Base-by-base conservation (phyloP, 2,797 vertebrate species). In the Hirundo rustica region DNA sequence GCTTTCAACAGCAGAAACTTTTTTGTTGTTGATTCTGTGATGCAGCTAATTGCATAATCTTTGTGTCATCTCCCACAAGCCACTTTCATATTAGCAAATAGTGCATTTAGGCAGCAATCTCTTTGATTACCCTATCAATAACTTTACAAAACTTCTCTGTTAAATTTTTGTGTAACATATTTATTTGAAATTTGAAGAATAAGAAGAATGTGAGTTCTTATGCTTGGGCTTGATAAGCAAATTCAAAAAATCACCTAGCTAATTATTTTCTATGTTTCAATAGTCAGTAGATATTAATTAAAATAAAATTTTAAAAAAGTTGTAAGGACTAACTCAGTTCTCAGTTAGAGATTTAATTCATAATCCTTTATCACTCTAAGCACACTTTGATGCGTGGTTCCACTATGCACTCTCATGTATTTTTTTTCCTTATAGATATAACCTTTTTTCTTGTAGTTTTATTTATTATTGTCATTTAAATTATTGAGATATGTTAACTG, bases 11-110 rank as follows among this genome's bases (percentile, higher is more conserved):
- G 16, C 4, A 74, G 14, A 32, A 17, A 1, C 13, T 30, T 23
- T 57, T 38, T 25, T 57, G 38, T 68, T 48, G 74, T 55, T 40
- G 5, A 3, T 74, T 67, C 23, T 61, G 21, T 57, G 10, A 18
- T 47, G 27, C 88, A 67, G 16, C 5, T 21, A 79, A 5, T 29
- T 42, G 30, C 8, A 10, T 17, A 48, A 76, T 23, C 34, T 29
- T 12, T 13, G 9, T 44, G 13, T 23, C 10, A 4, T 34, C 11
- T 5, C 11, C 19, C 9, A 23, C 7, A 23, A 5, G 2, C 4
- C 19, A 20, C 11, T 58, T 65, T 22, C 23, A 53, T 42, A 54
- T 18, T 47, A 21, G 4, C 34, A 32, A 70, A 65, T 5, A 64
- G 4, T 51, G 9, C 10, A 17, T 58, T 78, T n/a, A 62, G 25